These are phyloP conservation scores for Leuciscus idus DNA, from an alignment of 2,113 vertebrate genomes.

Conservation along the genomic window DNA sequence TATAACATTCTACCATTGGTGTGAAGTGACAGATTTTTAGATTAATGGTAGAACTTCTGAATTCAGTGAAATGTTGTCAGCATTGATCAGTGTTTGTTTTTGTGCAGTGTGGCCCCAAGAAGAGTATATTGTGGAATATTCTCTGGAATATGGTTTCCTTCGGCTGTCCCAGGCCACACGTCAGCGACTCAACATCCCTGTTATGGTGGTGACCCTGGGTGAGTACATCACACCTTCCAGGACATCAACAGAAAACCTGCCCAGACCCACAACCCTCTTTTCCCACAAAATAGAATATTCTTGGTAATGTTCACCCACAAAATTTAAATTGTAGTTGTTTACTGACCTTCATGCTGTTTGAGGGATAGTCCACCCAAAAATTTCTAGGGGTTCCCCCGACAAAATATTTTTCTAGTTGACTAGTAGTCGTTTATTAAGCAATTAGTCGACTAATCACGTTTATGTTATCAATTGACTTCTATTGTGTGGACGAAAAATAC, in stretches of 20 bases:
- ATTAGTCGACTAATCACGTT: no score
- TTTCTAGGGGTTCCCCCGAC: no score
- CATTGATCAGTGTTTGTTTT: not conserved
- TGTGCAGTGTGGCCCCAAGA: constrained; percentile 92
- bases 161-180: constrained; percentile 93
- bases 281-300: not conserved
- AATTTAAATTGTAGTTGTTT: not conserved
- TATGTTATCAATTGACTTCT: no score
- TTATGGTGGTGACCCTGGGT: constrained; percentile 98
- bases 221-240: constrained; percentile 60
- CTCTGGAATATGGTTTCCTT: constrained; percentile 93
- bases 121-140: constrained; percentile 97
- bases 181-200: constrained; percentile 93
- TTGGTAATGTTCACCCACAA: not conserved
- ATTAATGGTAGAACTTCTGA: not conserved
- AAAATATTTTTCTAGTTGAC: no score
- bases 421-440: no score
- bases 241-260: not conserved
- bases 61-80: not conserved
- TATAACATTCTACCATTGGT: no score
- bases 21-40: not conserved
- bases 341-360: not conserved
- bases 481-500: no score
- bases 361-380: no score
- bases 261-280: not conserved